Evolutionary conservation across 2,888 invertebrate species (phyloP), one percentile per base, ranked within the genome.

Genomic region (Hydraecia micacea): DNA sequence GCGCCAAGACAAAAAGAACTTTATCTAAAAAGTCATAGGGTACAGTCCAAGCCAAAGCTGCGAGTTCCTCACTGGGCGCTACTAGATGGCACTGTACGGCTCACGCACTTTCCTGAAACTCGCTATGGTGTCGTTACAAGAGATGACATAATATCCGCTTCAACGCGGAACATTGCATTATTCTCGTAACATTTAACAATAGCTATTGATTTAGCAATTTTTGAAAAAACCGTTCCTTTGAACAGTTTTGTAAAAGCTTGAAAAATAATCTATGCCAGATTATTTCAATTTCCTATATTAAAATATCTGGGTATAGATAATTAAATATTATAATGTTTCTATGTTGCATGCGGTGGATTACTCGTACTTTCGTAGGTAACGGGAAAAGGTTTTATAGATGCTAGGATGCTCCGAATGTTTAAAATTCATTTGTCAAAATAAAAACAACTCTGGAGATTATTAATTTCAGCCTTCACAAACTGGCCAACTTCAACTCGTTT

Each of bases 401-500:
- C 46, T 28, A 18, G 21, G 28, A 28, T 21, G 67, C 46, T 28
- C 18, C 66, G 46, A 67, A 42, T 67, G 68, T 49, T 32, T 49
- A 28, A 21, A 32, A 36, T 52, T 15, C 0, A 32, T 49, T 49
- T 49, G 5, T 25, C 25, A 32, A 36, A 49, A 52, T 49, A 32
- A 32, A 36, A 55, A n/a, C n/a, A 9, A 70, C 6, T 11, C 0
- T n/a, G 9, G 9, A 25, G 25, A 55, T 52, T 36, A 52, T 69
- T 52, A 13, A 69, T 36, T 25, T 36, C 52, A 55, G 25, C 11
- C 52, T 18, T 18, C 39, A 39, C 67, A 67, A 60, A 63, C 68
- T 77, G 52, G 42, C 42, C 9, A 49, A 42, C 39, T 77, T 18
- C 60, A 77, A 67, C 66, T 15, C 8, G 15, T 68, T 52, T 68